These are phyloP conservation scores for Solea senegalensis DNA, from an alignment of 2,113 vertebrate genomes.

Conservation along the genomic window DNA sequence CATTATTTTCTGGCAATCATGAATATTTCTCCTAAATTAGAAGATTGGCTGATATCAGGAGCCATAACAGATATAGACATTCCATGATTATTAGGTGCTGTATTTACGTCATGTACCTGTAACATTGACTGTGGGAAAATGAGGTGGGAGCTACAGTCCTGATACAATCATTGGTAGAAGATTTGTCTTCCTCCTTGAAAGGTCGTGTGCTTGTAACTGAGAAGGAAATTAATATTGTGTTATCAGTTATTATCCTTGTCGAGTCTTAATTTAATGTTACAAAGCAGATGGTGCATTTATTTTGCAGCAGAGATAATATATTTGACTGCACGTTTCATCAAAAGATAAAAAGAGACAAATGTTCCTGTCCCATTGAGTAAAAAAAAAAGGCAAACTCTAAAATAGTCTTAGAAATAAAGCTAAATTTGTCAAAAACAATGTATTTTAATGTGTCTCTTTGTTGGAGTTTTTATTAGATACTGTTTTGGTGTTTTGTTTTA, in stretches of 20 bases:
- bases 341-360: too few species aligned
- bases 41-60: constrained; percentile 62
- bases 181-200: constrained; percentile 34
- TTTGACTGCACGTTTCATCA: too few species aligned
- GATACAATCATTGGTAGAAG: background rate
- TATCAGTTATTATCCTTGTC: constrained; percentile 23
- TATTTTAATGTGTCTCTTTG: too few species aligned
- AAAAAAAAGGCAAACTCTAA: too few species aligned
- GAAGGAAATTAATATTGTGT: constrained; percentile 42
- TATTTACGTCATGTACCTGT: constrained; percentile 49
- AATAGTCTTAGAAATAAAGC: too few species aligned
- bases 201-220: constrained; percentile 23
- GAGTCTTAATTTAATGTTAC: constrained; percentile 8
- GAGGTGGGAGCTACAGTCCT: background rate
- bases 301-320: background rate
- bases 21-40: constrained; percentile 64
- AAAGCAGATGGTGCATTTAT: background rate
- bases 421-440: too few species aligned
- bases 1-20: constrained; percentile 58
- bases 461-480: too few species aligned
- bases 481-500: too few species aligned
- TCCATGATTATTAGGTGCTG: background rate
- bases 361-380: too few species aligned
- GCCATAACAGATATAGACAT: background rate
- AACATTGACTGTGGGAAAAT: background rate